These are phyloP conservation scores for Taenioides sp. DNA, from an alignment of 2,797 vertebrate species.

Conservation along the genomic window DNA sequence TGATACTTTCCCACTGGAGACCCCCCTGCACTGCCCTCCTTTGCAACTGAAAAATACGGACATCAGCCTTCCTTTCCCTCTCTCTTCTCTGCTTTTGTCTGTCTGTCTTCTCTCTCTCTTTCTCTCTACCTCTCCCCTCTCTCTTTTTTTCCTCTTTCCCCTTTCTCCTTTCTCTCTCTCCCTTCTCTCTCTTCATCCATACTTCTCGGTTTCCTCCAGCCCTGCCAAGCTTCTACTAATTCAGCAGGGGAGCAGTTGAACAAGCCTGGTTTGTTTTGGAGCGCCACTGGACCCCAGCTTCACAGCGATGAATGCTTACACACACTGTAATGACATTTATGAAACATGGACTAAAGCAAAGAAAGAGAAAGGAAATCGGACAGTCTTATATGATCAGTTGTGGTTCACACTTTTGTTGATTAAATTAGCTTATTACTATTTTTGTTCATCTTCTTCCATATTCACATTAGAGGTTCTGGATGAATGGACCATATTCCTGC, in stretches of 20 bases:
- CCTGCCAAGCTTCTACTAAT: conserved; percentile 72
- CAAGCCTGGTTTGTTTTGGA: conserved; percentile 75
- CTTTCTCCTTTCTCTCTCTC: too few species aligned
- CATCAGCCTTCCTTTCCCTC: conserved; percentile 29
- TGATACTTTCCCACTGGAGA: conserved; percentile 75
- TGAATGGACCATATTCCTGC: neutral
- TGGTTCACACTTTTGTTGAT: conserved; percentile 19
- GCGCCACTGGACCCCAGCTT: conserved; percentile 65
- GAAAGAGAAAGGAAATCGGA: conserved; percentile 42
- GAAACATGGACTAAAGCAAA: conserved; percentile 58
- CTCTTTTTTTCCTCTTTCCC: too few species aligned
- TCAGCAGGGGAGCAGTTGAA: conserved; percentile 69
- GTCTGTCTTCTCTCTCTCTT: conserved; percentile 19
- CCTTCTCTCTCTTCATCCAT: conserved; percentile 42
- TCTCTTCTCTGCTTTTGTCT: neutral
- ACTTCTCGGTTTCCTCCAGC: conserved; percentile 66
- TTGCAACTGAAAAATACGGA: conserved; percentile 48
- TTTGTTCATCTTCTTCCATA: neutral
- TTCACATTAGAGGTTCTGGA: neutral
- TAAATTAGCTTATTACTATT: neutral
- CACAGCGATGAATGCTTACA: conserved; percentile 73
- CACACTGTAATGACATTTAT: conserved; percentile 76
- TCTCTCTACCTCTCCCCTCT: neutral
- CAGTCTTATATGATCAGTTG: conserved; percentile 45
- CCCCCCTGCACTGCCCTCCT: conserved; percentile 66